Conservation (phyloP, 1,140 invertebrate species). For the Cherax quadricarinatus region DNA sequence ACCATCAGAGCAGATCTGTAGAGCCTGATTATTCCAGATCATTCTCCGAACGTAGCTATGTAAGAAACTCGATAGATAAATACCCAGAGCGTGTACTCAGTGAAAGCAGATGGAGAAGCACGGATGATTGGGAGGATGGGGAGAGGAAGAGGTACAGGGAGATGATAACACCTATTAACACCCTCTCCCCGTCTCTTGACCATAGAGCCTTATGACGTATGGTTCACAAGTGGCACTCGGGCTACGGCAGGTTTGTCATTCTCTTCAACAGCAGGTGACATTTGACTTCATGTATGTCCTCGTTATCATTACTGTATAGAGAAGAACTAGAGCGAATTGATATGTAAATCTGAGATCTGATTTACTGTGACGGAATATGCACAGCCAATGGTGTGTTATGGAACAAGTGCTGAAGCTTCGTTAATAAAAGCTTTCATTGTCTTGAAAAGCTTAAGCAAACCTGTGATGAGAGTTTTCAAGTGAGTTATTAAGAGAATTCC, state of each 20-base stretch:
- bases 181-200: background rate
- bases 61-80: background rate
- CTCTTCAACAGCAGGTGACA: conserved; percentile 47
- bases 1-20: background rate
- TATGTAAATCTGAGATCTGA: too few species aligned
- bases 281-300: background rate
- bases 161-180: background rate
- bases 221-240: conserved; percentile 52
- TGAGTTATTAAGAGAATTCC: too few species aligned
- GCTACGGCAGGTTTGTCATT: conserved; percentile 43
- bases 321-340: too few species aligned
- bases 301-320: too few species aligned
- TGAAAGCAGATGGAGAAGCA: conserved; percentile 10
- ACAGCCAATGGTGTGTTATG: too few species aligned
- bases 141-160: conserved; percentile 3
- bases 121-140: background rate
- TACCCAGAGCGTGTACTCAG: conserved; percentile 27
- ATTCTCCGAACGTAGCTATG: conserved; percentile 14
- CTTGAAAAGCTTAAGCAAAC: too few species aligned
- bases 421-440: too few species aligned
- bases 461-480: too few species aligned
- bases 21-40: background rate
- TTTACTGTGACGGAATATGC: too few species aligned
- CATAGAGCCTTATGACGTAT: conserved; percentile 50
- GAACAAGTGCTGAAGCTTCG: too few species aligned